Base-by-base conservation (phyloP, 2,888 invertebrate genomes). In the Steinernema scapterisci region DNA sequence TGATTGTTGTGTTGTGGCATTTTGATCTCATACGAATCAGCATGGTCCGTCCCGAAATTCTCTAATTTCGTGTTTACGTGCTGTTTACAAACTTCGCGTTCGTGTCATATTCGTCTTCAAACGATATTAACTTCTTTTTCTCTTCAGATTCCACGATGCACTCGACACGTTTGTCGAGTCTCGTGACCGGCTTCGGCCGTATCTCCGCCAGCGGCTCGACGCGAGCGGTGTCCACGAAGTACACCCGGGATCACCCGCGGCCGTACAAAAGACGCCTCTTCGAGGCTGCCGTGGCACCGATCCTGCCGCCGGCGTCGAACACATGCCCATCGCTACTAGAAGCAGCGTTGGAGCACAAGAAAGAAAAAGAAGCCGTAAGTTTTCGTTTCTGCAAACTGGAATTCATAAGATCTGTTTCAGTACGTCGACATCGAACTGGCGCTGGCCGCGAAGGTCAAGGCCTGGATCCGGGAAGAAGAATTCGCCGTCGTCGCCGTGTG, bases 401-500 rank as follows among this genome's bases (percentile, higher is more conserved):
- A 38, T 6, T 38, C 38, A 3, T 3, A 9, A 9, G 9, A 38
- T 38, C 38, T 38, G 38, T 38, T 38, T 72, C 74, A 85, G 83
- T 86, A 82, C 46, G 78, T 77, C 19, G 82, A 82, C 46, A 82
- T 84, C 27, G 86, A 86, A 70, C 19, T 84, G 0, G 86, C 86
- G 7, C 77, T 84, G 46, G 78, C 81, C n/a, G 77, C 81, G 52
- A 76, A 83, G 48, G 78, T 86, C n/a, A 80, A 79, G 46, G 54
- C 76, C 21, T 86, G 84, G 82, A 78, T 86, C 56, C 70, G 75
- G n/a, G 77, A 77, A 9, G 82, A 85, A 51, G 79, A 81, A 45
- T 86, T 82, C 73, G 80, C 81, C 25, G 83, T 85, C 44, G 52
- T 86, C 75, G 84, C 80, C 6, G 81, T 86, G 38, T 86, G 86